These are phyloP conservation scores for Laothoe populi DNA, from an alignment of 2,888 invertebrate genomes.

Conservation along the genomic window DNA sequence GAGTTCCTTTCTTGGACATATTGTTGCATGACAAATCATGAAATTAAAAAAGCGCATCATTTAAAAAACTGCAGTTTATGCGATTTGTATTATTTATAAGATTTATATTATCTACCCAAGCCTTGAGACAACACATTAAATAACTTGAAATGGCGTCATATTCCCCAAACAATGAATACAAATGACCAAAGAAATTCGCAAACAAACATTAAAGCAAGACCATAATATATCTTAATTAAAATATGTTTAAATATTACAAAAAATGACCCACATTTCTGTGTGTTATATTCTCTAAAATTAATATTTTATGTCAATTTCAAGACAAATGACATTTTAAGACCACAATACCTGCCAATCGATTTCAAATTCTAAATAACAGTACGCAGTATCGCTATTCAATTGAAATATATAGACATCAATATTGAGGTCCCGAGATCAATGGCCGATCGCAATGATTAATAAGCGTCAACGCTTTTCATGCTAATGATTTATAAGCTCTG, in stretches of 20 bases:
- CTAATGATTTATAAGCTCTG: slow-evolving; percentile 19
- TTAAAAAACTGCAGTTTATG: neutral
- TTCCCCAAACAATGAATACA: no score
- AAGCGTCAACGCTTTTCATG: slow-evolving; percentile 16
- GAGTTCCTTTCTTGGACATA: neutral
- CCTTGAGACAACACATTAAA: no score
- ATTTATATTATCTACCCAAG: neutral
- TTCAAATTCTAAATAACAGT: slow-evolving; percentile 6
- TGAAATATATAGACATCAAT: slow-evolving; percentile 12
- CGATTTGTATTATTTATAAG: neutral
- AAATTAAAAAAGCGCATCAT: neutral
- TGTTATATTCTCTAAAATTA: neutral
- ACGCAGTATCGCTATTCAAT: neutral
- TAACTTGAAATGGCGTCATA: no score
- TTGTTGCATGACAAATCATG: neutral
- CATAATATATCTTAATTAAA: neutral
- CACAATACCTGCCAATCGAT: neutral
- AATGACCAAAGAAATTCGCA: no score
- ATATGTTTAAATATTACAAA: neutral
- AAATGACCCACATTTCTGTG: neutral
- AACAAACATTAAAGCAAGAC: no score
- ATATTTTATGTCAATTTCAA: slow-evolving; percentile 2
- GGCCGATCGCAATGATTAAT: slow-evolving; percentile 25
- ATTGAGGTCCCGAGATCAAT: slow-evolving; percentile 25
- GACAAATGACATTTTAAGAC: slow-evolving; percentile 14